Evolutionary conservation across 23 tunicate genomes (phyloP), one percentile per base, ranked within the genome.

Genomic region (Halocynthia roretzi): DNA sequence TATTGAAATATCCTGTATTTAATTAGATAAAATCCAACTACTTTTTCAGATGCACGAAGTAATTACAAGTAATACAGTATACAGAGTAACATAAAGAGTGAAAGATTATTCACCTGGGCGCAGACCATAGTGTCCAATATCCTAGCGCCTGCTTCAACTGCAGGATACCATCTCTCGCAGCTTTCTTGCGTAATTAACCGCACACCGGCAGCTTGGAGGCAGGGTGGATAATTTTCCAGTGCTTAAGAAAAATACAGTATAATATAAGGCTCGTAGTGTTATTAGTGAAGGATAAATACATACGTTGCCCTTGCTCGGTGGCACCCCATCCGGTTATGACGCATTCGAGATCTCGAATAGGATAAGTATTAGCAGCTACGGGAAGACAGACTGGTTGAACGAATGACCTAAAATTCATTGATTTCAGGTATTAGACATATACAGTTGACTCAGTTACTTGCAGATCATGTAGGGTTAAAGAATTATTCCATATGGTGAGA

Each of bases 311-410:
- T 2, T 58, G 15, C 19, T 65, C 31, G 10, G 70, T 10, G 5
- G 70, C 70, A 20, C 70, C 70, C 70, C 70, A 65, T 65, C 70
- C 70, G 10, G 70, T 65, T 9, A 65, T 65, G 19, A 65, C 70
- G 19, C 70, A 65, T 65, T 65, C 70, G 5, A 5, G 70, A 11
- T 11, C 48, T 65, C 0, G 2, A 8, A 10, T 11, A 31, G 44
- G 44, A 65, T 20, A 65, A 11, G 10, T 15, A 20, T 11, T 15
- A 0, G 70, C 0, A 65, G 10, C 31, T 48, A 48, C 9, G 10
- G 70, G 70, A 40, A 65, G 31, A 48, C 70, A 65, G 19, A 65
- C 31, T 8, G 70, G 70, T 48, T 65, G 70, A 11, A 65, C 6
- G 19, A 65, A 65, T 15, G 63, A 4, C 63, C 63, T 58, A 14